Base-by-base conservation (phyloP, 2,113 vertebrate genomes). In the Microcebus murinus region DNA sequence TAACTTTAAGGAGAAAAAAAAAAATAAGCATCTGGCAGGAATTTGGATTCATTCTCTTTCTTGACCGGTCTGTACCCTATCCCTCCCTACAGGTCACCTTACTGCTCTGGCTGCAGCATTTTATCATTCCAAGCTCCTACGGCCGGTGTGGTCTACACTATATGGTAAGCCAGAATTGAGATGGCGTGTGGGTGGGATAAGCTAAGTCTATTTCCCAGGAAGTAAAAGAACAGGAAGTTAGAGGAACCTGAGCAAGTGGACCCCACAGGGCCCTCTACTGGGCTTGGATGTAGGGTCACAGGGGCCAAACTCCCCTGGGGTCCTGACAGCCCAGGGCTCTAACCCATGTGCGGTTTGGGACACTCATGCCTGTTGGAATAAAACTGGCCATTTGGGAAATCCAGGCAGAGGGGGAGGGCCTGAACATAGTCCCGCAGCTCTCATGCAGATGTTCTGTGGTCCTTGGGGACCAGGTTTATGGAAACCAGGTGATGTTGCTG, bases 91-190 rank as follows among this genome's bases (percentile, higher is more conserved):
- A 39, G 18, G 48, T 23, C 27, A 76, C 29, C 12, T 31, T 29
- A 18, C 0, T 1, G 15, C n/a, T 8, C 13, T 14, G 7, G 20
- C 31, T 39, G 14, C 20, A 48, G 20, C 7, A n/a, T 23, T 36
- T 5, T 17, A 6, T 61, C 39, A 20, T 23, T 20, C 34, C 8
- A 27, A 25, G 17, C 63, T 48, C 39, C 82, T 7, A 0, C 34
- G 77, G 17, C 6, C 4, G 0, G 0, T 11, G 0, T 31, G 6
- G 23, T 77, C 31, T 48, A 6, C 3, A 57, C 6, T 23, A 2
- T 8, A 18, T 9, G 1, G 3, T 39, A 29, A 34, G 20, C 7
- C 10, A 25, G n/a, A 36, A 48, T 7, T 20, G 59, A 88, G 34
- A 36, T 0, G 3, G n/a, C 8, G 0, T 45, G 63, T 63, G 31